Evolutionary conservation across 2,113 vertebrate genomes (phyloP).

Genomic region (Microcebus jonahi): DNA sequence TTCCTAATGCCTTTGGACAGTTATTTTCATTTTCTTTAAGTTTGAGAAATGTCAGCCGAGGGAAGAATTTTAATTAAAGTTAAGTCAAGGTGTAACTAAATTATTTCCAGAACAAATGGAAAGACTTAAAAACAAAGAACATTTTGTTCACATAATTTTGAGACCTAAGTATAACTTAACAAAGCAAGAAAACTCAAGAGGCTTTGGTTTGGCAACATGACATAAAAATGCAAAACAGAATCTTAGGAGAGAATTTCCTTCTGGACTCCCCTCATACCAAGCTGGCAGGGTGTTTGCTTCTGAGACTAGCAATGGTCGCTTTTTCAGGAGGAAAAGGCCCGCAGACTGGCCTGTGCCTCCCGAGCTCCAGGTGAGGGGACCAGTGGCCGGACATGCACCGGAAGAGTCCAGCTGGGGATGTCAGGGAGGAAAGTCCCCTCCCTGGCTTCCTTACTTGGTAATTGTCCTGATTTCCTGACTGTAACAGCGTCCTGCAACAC

Average conservation of each 20-base stretch:
- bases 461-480: not conserved
- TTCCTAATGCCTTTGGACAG: not conserved
- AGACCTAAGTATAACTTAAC: not conserved
- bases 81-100: not conserved
- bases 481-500: too few species aligned
- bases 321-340: not conserved
- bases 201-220: not conserved
- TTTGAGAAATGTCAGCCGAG: not conserved
- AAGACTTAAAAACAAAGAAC: constrained; percentile 10
- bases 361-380: not conserved
- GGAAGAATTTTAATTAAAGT: not conserved
- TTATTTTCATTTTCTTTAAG: not conserved
- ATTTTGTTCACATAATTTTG: not conserved
- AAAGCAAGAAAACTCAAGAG: not conserved
- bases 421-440: not conserved
- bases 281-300: not conserved
- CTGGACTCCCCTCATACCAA: not conserved
- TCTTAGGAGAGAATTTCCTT: not conserved
- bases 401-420: not conserved
- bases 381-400: fast-evolving
- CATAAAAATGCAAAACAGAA: not conserved
- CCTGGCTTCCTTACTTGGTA: constrained; percentile 26
- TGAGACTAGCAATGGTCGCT: fast-evolving
- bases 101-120: constrained; percentile 33
- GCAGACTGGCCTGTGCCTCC: not conserved